Evolutionary conservation across 2,113 vertebrate genomes (phyloP), one percentile per base, ranked within the genome.

Genomic region (Xiphophorus hellerii): DNA sequence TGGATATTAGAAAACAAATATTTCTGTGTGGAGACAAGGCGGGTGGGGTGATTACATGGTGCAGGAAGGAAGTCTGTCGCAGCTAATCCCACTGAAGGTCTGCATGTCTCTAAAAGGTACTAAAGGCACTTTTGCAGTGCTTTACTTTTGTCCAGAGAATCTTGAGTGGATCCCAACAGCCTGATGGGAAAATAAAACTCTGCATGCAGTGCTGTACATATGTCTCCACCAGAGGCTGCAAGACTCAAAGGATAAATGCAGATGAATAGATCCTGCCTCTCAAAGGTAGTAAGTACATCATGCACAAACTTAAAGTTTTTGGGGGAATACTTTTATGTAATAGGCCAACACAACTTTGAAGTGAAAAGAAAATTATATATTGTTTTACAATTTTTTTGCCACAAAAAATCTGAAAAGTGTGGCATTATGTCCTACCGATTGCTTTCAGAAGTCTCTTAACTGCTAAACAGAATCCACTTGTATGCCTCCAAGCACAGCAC

Each of bases 191-290:
- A 58, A 2, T 48, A 31, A 58, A 4, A 1, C 1, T 54, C 3
- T 61, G 7, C 54, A 9, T 9, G 54, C 10, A 75, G 42, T 37
- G 72, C 27, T 70, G 29, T 39, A 71, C 2, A 13, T 10, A 62
- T 78, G 76, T 73, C 10, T 62, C 86, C 88, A 86, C 74, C 39
- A 90, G 88, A 78, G 80, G 84, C 4, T 14, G 79, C 69, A 67
- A 62, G 13, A 44, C 31, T 76, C 27, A 13, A 28, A 58, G 37
- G 39, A 44, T 17, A 33, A 33, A 71, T 29, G 25, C 35, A 31
- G 13, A 60, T 10, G 5, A 35, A 31, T n/a, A 5, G 22, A 1
- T 15, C 15, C 28, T 1, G 37, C 3, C 7, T 3, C 37, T 25
- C 11, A 11, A 72, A 65, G 5, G 1, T 62, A 48, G 3, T 13